Evolutionary conservation across 1,140 invertebrate genomes (phyloP).

Genomic region (Anadara kagoshimensis): DNA sequence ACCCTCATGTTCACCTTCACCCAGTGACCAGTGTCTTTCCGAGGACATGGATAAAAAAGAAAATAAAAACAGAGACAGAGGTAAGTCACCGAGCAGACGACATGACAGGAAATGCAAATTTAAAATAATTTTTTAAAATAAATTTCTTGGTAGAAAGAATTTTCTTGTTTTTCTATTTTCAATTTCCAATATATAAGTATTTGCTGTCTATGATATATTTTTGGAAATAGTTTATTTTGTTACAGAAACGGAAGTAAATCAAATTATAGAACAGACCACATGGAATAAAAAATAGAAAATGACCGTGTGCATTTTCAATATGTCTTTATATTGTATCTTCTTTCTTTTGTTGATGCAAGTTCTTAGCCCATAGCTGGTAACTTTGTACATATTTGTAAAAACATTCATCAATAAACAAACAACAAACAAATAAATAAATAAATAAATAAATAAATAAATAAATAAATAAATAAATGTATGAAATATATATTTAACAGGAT

Average conservation of each 20-base stretch:
- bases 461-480: neutral
- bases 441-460: neutral
- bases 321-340: too few species aligned
- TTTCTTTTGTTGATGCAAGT: too few species aligned
- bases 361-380: too few species aligned
- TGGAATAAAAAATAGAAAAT: too few species aligned
- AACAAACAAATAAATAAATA: too few species aligned
- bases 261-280: too few species aligned
- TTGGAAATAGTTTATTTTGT: neutral
- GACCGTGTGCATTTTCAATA: too few species aligned
- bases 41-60: slow-evolving; percentile 64
- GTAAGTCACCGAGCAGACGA: slow-evolving; percentile 23
- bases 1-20: slow-evolving; percentile 37
- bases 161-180: neutral
- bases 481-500: neutral
- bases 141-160: neutral
- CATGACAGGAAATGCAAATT: neutral
- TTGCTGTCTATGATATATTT: too few species aligned
- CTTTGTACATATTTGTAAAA: too few species aligned
- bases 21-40: slow-evolving; percentile 48
- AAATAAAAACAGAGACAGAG: slow-evolving; percentile 57
- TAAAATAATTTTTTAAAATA: neutral
- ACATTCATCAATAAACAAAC: too few species aligned
- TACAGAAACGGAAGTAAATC: neutral
- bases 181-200: too few species aligned